A percentile compares a stretch with the other conserved stretches of the same genome.
phyloP scores from a whole-genome alignment of 1,140 invertebrate genomes.

The Coptotermes formosanus region DNA sequence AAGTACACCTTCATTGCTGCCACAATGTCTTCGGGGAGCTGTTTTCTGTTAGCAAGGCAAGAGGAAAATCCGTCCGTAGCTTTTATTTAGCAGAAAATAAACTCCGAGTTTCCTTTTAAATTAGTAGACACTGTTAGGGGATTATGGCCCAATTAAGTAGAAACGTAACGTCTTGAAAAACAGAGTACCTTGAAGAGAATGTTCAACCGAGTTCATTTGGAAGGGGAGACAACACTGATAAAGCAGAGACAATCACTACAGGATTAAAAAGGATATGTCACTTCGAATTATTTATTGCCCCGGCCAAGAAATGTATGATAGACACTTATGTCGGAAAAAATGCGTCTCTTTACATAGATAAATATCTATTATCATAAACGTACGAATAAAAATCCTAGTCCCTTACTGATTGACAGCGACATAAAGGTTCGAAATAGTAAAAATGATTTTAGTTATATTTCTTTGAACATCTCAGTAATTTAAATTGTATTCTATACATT shows the following conservation, averaged over 20 bases:
- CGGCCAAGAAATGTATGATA: too few relatives aligned
- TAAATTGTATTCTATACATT: too few relatives aligned
- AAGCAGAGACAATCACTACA: not conserved
- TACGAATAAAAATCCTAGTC: too few relatives aligned
- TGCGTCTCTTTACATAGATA: too few relatives aligned
- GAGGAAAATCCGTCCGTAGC: not conserved
- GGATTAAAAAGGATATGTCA: not conserved
- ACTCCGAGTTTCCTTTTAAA: constrained; percentile 8
- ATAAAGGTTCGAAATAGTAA: too few relatives aligned
- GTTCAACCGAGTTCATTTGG: not conserved
- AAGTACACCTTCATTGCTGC: not conserved
- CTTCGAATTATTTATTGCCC: not conserved
- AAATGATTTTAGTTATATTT: too few relatives aligned
- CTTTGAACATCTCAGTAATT: too few relatives aligned
- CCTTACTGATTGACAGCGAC: too few relatives aligned
- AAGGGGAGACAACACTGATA: not conserved
- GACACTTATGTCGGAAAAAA: too few relatives aligned
- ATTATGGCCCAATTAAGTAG: constrained; percentile 16
- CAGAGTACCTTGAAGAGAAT: not conserved
- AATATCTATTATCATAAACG: too few relatives aligned
- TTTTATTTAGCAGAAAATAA: constrained; percentile 18
- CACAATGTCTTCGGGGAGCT: constrained; percentile 14
- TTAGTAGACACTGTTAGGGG: constrained; percentile 14
- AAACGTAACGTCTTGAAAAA: not conserved
- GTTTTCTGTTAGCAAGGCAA: not conserved